These are phyloP conservation scores for Tautogolabrus adspersus DNA, from an alignment of 2,113 vertebrate genomes.

Conservation along the genomic window DNA sequence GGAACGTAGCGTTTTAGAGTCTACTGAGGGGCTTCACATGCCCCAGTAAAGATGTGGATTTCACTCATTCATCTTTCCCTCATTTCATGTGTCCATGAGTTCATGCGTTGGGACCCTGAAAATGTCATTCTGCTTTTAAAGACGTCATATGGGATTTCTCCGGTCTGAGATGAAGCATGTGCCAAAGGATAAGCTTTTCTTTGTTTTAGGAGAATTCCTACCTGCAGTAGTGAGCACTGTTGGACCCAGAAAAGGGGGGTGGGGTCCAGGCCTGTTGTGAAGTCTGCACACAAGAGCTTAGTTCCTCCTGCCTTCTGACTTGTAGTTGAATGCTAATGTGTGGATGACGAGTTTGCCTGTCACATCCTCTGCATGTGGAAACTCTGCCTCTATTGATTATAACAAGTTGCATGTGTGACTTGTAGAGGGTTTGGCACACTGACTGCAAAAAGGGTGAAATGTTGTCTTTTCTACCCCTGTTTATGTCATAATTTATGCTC, in stretches of 20 bases:
- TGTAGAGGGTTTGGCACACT: constrained; percentile 62
- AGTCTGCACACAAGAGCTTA: constrained; percentile 60
- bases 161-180: constrained; percentile 62
- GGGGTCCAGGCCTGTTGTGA: constrained; percentile 46
- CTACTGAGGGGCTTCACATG: constrained; percentile 46
- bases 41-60: constrained; percentile 86
- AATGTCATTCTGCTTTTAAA: constrained; percentile 69
- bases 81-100: constrained; percentile 74
- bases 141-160: constrained; percentile 44
- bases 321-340: constrained; percentile 73
- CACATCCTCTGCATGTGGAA: constrained; percentile 81
- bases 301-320: constrained; percentile 65
- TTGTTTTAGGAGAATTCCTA: constrained; percentile 20
- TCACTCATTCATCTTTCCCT: constrained; percentile 88
- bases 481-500: constrained; percentile 34
- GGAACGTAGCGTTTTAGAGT: constrained; percentile 60
- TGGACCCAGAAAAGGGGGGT: constrained; percentile 33
- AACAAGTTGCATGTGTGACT: constrained; percentile 82
- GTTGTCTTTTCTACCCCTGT: constrained; percentile 30
- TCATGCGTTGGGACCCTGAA: constrained; percentile 67
- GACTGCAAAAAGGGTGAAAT: constrained; percentile 57
- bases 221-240: constrained; percentile 30
- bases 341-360: constrained; percentile 77
- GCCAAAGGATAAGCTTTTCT: constrained; percentile 22
- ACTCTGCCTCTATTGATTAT: constrained; percentile 69